Percentiles rank a stretch among this genome's conserved stretches.
These are phyloP conservation scores for Porites divaricata DNA, from an alignment of 92 coral and sea anemone species.

Conservation along the genomic window DNA sequence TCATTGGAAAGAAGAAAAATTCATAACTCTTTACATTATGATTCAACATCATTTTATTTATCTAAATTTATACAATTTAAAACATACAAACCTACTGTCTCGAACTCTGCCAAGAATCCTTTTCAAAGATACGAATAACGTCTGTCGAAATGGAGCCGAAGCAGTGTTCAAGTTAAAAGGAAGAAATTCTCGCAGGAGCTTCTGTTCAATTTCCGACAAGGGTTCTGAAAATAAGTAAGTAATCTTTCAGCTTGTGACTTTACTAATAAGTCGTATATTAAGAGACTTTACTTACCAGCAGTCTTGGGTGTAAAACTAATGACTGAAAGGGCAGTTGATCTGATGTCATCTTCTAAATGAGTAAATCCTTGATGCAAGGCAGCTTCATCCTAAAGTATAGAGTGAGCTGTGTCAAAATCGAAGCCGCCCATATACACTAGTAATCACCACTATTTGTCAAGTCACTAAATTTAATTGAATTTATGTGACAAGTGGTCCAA, in stretches of 20 bases:
- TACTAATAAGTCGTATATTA: background rate
- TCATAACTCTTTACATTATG: too few species aligned
- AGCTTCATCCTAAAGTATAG: constrained; percentile 46
- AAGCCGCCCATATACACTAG: too few species aligned
- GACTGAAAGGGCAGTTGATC: constrained; percentile 70
- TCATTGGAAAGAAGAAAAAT: background rate
- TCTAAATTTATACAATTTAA: too few species aligned
- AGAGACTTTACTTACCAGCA: constrained; percentile 50
- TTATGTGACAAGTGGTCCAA: background rate
- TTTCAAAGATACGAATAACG: constrained; percentile 64
- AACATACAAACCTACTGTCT: constrained; percentile 65
- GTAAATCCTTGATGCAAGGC: constrained; percentile 36
- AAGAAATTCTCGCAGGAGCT: constrained; percentile 57
- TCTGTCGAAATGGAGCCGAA: constrained; percentile 78
- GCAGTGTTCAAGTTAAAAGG: constrained; percentile 78
- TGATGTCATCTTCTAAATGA: constrained; percentile 68
- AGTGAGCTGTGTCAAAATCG: background rate
- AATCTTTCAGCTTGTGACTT: background rate
- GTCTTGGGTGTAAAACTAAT: constrained; percentile 67
- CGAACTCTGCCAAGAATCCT: constrained; percentile 67
- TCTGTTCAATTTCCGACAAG: constrained; percentile 55
- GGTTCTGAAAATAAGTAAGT: constrained; percentile 49
- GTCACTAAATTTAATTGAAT: background rate
- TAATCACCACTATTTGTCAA: background rate
- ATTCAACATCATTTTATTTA: background rate